Evolutionary conservation across 2,888 invertebrate species (phyloP).

Genomic region (Atethmia centrago): DNA sequence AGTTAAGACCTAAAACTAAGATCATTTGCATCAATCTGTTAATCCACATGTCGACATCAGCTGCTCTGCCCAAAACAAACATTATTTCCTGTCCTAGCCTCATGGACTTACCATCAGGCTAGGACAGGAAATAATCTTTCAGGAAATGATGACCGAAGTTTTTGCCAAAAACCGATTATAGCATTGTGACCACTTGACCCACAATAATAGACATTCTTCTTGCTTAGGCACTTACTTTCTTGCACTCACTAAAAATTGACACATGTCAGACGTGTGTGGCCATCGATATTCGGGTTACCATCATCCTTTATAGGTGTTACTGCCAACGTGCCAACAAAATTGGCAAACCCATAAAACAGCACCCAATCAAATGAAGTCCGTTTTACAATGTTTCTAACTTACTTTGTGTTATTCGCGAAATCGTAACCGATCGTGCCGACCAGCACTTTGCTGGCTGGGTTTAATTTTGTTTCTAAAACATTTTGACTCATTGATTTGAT

Average conservation of each 20-base stretch:
- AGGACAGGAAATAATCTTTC: too few species aligned
- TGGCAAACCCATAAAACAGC: conserved; percentile 43
- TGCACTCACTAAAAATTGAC: background rate
- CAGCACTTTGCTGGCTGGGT: conserved; percentile 44
- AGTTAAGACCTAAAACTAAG: too few species aligned
- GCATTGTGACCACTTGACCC: background rate
- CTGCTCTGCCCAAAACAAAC: too few species aligned
- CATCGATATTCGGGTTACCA: conserved; percentile 23
- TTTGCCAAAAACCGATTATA: background rate
- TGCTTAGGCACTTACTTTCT: background rate
- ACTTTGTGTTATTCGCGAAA: conserved; percentile 53
- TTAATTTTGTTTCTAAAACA: conserved; percentile 66
- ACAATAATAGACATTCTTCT: background rate
- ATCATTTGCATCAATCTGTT: too few species aligned
- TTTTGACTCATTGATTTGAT: conserved; percentile 51
- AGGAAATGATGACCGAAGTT: background rate
- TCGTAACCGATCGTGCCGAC: conserved; percentile 57
- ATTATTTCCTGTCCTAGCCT: background rate
- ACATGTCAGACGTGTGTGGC: conserved; percentile 7
- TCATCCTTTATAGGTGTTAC: conserved; percentile 15
- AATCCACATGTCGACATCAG: background rate
- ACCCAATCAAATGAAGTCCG: conserved; percentile 38
- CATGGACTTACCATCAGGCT: too few species aligned
- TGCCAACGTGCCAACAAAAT: conserved; percentile 43
- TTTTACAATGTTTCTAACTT: conserved; percentile 65